Evolutionary conservation across 2,888 invertebrate species (phyloP).

Genomic region (Kuschelorhynchus macadamiae): DNA sequence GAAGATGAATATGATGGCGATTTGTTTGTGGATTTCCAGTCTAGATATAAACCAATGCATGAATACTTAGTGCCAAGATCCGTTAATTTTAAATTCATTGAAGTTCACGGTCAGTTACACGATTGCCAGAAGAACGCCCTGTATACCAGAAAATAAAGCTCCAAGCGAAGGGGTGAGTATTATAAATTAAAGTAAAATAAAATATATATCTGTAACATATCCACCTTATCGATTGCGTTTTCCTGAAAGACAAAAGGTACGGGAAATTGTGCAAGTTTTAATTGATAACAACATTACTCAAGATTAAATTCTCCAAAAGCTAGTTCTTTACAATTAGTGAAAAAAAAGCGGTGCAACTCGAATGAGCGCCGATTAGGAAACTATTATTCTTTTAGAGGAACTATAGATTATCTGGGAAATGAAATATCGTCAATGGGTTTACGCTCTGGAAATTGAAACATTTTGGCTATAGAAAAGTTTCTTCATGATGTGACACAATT

Average conservation of each 20-base stretch:
- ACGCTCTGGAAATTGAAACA: too few species aligned
- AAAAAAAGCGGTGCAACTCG: too few species aligned
- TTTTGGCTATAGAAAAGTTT: too few species aligned
- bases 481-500: too few species aligned
- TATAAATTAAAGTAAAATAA: constrained; percentile 7
- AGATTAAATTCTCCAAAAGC: constrained; percentile 56
- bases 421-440: too few species aligned
- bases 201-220: constrained; percentile 9
- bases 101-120: not conserved
- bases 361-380: too few species aligned
- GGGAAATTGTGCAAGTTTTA: constrained; percentile 51
- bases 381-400: too few species aligned
- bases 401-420: too few species aligned
- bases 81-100: not conserved
- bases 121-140: constrained; percentile 7
- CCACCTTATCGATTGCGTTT: too few species aligned
- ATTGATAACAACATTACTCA: constrained; percentile 48
- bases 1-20: constrained; percentile 2
- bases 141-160: not conserved
- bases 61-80: constrained; percentile 20
- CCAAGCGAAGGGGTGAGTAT: constrained; percentile 12
- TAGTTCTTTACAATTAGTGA: too few species aligned
- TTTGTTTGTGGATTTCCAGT: constrained; percentile 3
- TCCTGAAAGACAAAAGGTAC: too few species aligned
- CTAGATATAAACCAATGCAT: not conserved